Conservation (phyloP, 2,113 vertebrate species). For the Cyanistes caeruleus region DNA sequence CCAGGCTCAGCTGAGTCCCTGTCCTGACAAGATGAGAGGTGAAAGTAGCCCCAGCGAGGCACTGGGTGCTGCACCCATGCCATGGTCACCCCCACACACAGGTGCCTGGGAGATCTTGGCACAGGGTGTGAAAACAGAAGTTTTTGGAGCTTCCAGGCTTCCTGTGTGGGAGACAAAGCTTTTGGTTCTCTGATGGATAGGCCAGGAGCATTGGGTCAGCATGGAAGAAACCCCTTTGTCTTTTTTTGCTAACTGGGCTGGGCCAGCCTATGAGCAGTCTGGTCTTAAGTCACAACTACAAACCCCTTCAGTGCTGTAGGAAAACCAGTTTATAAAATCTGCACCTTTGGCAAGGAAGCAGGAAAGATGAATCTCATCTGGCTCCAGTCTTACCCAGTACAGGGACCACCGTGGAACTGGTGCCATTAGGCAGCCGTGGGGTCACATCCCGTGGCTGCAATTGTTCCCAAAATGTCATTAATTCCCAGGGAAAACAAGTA, state of each 20-base stretch:
- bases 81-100: not conserved
- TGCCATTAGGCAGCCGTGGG: not conserved
- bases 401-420: not conserved
- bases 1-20: not conserved
- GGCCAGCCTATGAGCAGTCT: not conserved
- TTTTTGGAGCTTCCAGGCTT: not conserved
- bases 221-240: not conserved
- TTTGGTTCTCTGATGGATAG: not conserved
- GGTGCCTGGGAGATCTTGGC: not conserved
- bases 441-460: not conserved
- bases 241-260: not conserved
- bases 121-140: not conserved
- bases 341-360: not conserved
- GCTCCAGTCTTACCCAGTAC: not conserved
- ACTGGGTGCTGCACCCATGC: not conserved
- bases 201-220: not conserved
- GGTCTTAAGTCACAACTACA: not conserved
- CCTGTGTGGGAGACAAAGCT: not conserved
- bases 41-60: accelerated
- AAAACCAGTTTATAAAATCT: not conserved
- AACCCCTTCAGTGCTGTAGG: not conserved
- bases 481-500: not conserved
- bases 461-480: not conserved
- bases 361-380: not conserved
- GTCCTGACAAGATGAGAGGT: not conserved